Evolutionary conservation across 2,113 vertebrate species (phyloP).

Genomic region (Sprattus sprattus): DNA sequence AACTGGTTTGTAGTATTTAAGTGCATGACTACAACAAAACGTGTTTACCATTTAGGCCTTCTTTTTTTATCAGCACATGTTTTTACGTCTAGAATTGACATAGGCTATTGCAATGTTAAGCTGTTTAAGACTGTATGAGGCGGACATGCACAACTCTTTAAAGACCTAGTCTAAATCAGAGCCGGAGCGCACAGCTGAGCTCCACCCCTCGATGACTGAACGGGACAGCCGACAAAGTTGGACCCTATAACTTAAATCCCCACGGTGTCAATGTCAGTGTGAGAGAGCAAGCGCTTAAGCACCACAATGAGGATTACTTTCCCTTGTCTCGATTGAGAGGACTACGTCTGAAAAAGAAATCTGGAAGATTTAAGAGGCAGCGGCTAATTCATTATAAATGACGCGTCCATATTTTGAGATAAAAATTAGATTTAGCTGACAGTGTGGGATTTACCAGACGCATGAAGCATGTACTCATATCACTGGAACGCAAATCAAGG

Average conservation of each 20-base stretch:
- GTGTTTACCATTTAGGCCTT: not conserved
- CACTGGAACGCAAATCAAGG: slow-evolving; percentile 49
- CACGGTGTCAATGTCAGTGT: slow-evolving; percentile 11
- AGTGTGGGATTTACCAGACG: slow-evolving; percentile 14
- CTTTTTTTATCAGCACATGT: too few species aligned
- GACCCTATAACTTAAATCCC: slow-evolving; percentile 14
- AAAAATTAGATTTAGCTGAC: slow-evolving; percentile 18
- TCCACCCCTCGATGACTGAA: slow-evolving; percentile 5
- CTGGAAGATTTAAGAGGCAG: not conserved
- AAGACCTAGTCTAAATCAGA: not conserved
- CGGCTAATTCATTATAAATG: not conserved
- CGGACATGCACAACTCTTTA: not conserved
- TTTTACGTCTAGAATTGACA: not conserved
- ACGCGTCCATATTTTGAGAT: not conserved
- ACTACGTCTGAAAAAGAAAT: not conserved
- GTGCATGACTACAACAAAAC: not conserved
- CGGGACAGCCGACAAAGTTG: slow-evolving; percentile 14
- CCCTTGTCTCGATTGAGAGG: not conserved
- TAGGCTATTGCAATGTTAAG: not conserved
- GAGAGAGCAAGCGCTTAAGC: not conserved
- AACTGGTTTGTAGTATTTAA: not conserved
- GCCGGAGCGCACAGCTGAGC: not conserved
- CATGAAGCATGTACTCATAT: slow-evolving; percentile 54
- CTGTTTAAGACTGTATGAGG: not conserved
- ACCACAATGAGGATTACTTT: not conserved